Percentiles rank a stretch among this genome's conserved stretches.
Conservation (phyloP, 2,113 vertebrate genomes). For the Cheilinus undulatus region DNA sequence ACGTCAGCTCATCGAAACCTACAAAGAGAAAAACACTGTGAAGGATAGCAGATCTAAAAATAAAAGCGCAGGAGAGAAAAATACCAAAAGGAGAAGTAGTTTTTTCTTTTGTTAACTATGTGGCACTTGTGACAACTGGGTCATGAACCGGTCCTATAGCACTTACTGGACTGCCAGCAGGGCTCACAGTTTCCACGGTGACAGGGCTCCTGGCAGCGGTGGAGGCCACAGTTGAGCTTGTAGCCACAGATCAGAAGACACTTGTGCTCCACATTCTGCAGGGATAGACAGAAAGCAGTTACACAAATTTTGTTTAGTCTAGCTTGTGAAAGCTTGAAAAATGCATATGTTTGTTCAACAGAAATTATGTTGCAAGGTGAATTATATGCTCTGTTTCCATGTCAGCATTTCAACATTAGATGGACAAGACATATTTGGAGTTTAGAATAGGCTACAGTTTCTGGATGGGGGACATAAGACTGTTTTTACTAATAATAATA, state of each 20-base stretch:
- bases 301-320: too few relatives aligned
- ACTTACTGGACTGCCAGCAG: conserved; percentile 98
- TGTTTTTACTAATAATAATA: too few relatives aligned
- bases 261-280: conserved; percentile 91
- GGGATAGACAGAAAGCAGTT: not conserved
- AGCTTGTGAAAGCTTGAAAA: too few relatives aligned
- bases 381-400: too few relatives aligned
- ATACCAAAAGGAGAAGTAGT: too few relatives aligned
- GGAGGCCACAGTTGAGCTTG: conserved; percentile 96
- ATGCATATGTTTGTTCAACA: too few relatives aligned
- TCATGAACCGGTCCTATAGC: not conserved
- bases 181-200: conserved; percentile 96
- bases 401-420: too few relatives aligned
- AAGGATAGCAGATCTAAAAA: not conserved
- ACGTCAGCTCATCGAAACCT: conserved; percentile 98
- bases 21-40: not conserved
- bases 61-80: too few relatives aligned
- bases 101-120: not conserved
- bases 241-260: conserved; percentile 95
- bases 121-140: conserved; percentile 17
- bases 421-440: too few relatives aligned
- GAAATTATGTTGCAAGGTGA: too few relatives aligned
- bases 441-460: too few relatives aligned
- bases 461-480: too few relatives aligned
- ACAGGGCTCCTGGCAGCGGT: conserved; percentile 96